These are phyloP conservation scores for Aphidius gifuensis DNA, from an alignment of 1,140 invertebrate genomes.

Conservation along the genomic window DNA sequence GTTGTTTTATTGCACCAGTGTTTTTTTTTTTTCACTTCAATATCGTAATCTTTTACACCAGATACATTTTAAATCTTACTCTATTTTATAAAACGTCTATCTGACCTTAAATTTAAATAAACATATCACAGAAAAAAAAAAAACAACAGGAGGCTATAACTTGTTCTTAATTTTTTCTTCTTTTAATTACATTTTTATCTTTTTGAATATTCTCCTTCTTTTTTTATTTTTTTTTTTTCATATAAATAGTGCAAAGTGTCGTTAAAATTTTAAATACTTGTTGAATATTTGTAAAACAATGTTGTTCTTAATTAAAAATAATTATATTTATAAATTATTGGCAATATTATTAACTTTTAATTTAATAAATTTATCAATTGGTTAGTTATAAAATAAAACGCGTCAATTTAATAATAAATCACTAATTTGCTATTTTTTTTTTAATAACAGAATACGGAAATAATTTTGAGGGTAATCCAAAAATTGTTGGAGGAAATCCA, in stretches of 20 bases:
- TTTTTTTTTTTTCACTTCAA: too few relatives aligned
- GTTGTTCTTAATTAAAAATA: neutral
- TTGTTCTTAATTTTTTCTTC: conserved; percentile 1
- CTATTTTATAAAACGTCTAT: neutral
- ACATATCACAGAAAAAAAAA: neutral
- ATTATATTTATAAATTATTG: too few relatives aligned
- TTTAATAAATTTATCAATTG: neutral
- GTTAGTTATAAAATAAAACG: neutral
- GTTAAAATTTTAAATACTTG: neutral
- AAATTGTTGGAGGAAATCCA: conserved; percentile 30
- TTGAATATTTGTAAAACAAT: neutral
- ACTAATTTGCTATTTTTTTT: neutral
- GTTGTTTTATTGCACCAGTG: too few relatives aligned
- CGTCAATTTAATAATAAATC: too few relatives aligned
- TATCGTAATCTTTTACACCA: conserved; percentile 11
- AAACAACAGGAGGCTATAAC: neutral
- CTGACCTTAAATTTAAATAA: conserved; percentile 14
- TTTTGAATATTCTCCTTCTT: neutral
- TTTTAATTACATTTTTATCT: neutral
- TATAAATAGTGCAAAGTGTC: neutral
- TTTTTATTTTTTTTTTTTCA: neutral
- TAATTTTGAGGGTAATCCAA: neutral
- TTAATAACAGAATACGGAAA: neutral
- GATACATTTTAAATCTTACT: conserved; percentile 11
- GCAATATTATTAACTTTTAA: neutral